Percentiles rank a stretch among this genome's conserved stretches.
Conservation (phyloP, 2,888 invertebrate genomes). For the Acholoe squamosa region DNA sequence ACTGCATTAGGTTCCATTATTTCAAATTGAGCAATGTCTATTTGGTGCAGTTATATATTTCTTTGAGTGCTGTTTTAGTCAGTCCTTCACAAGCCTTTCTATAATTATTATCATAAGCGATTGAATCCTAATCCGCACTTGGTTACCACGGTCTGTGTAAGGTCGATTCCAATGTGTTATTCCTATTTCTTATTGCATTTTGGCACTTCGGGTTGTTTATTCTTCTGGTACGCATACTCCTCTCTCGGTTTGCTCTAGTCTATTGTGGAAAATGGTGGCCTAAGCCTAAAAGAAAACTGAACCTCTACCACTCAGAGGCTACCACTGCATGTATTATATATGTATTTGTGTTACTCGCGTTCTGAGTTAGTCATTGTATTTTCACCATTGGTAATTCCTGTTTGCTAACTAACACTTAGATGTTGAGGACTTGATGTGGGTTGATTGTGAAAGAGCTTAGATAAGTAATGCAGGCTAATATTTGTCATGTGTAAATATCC, state of each 20-base stretch:
- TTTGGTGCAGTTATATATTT: no score
- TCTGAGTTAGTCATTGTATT: neutral
- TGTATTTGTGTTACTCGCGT: neutral
- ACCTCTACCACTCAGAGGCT: neutral
- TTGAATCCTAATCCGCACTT: neutral
- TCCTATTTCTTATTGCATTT: conserved; percentile 13
- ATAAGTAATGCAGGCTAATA: no score
- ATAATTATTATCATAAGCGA: neutral
- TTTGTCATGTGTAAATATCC: no score
- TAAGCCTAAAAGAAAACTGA: neutral
- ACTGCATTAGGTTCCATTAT: no score
- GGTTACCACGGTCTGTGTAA: neutral
- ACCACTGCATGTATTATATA: neutral
- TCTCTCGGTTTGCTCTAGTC: neutral
- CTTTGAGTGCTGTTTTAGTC: neutral
- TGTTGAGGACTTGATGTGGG: neutral
- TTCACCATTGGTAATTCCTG: no score
- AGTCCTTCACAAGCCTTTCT: neutral
- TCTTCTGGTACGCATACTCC: neutral
- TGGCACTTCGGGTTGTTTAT: neutral
- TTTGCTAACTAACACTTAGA: neutral
- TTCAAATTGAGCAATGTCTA: no score
- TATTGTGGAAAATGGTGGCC: neutral
- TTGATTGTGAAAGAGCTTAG: neutral
- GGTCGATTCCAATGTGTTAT: neutral